Conservation (phyloP, 2,888 invertebrate genomes). For the Acheta domesticus region DNA sequence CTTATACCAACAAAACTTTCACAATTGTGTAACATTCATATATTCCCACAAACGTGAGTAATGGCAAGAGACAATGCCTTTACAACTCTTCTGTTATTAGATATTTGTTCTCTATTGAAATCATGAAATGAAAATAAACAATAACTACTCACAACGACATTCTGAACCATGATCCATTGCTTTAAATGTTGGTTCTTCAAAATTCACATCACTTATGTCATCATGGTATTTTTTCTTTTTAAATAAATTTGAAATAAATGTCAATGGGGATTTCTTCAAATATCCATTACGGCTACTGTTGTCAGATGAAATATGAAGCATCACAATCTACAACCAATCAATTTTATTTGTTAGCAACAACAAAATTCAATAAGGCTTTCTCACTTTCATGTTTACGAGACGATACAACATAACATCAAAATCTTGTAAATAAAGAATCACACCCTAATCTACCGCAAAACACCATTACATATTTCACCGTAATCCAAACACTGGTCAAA, state of each 20-base stretch:
- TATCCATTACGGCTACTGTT: constrained; percentile 29
- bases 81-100: not conserved
- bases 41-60: not conserved
- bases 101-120: too few relatives aligned
- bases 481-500: too few relatives aligned
- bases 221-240: constrained; percentile 31
- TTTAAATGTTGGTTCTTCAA: constrained; percentile 22
- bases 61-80: too few relatives aligned
- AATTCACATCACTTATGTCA: constrained; percentile 24
- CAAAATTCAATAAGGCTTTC: too few relatives aligned
- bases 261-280: constrained; percentile 32
- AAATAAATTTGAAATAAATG: constrained; percentile 30
- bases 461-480: too few relatives aligned
- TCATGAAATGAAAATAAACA: too few relatives aligned
- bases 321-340: constrained; percentile 24
- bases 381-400: too few relatives aligned
- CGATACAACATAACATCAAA: too few relatives aligned
- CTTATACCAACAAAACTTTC: not conserved
- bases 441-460: too few relatives aligned
- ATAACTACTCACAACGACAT: constrained; percentile 25
- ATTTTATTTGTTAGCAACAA: too few relatives aligned
- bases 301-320: constrained; percentile 32
- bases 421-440: too few relatives aligned
- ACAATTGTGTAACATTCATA: not conserved
- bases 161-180: constrained; percentile 30